These are phyloP conservation scores for Spatulosminthurus flaviceps DNA, from an alignment of 2,888 invertebrate genomes.

Conservation along the genomic window DNA sequence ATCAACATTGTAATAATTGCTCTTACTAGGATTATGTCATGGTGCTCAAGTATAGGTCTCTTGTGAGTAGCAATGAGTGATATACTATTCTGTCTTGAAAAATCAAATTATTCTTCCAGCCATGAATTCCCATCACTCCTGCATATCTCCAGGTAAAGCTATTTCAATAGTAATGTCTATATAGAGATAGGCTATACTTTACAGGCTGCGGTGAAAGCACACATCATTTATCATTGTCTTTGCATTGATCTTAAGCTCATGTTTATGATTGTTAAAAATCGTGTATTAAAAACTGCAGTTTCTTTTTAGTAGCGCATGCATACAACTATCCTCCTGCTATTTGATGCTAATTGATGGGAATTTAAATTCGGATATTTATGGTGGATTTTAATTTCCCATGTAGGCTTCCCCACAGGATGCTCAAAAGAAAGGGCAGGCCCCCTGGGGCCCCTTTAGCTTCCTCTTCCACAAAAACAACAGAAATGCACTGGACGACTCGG, in stretches of 20 bases:
- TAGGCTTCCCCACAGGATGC: background rate
- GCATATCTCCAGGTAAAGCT: no score
- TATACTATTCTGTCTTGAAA: conserved; percentile 8
- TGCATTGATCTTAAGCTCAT: background rate
- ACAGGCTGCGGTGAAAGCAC: conserved; percentile 36
- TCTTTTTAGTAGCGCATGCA: no score
- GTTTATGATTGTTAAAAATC: no score
- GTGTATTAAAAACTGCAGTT: no score
- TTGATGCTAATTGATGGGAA: no score
- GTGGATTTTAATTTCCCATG: no score
- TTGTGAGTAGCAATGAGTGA: conserved; percentile 6
- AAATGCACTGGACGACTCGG: conserved; percentile 60
- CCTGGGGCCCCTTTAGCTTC: conserved; percentile 62
- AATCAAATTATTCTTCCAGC: background rate
- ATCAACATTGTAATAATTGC: conserved; percentile 25
- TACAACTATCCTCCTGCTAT: no score
- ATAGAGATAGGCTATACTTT: no score
- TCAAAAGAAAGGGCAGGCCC: conserved; percentile 49
- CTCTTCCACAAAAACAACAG: conserved; percentile 58
- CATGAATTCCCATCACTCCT: conserved; percentile 4
- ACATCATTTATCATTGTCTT: conserved; percentile 38
- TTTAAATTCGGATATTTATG: no score
- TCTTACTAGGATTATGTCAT: conserved; percentile 22
- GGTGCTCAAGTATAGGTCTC: background rate
- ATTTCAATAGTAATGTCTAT: no score